Evolutionary conservation across 2,113 vertebrate species (phyloP).

Genomic region (Tyto alba): DNA sequence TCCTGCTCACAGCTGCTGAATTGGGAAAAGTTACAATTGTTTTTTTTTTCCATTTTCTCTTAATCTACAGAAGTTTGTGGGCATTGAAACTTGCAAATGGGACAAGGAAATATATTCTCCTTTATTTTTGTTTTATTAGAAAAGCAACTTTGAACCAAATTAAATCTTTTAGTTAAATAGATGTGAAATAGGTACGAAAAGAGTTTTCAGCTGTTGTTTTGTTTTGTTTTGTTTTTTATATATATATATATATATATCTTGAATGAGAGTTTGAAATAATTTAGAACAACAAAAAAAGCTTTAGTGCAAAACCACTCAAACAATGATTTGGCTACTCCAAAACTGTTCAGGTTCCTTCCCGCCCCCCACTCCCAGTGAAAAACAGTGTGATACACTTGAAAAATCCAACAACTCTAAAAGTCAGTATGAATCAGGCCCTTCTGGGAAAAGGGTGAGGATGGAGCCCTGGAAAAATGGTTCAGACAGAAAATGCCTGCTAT

Average conservation of each 20-base stretch:
- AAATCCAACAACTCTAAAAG: not conserved
- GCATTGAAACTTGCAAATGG: not conserved
- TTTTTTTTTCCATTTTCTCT: not conserved
- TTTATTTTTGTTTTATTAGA: not conserved
- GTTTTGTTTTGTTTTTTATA: too few relatives aligned
- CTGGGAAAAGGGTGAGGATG: not conserved
- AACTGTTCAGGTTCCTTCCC: not conserved
- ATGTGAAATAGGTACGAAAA: accelerated
- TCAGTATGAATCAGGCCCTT: not conserved
- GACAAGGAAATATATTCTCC: not conserved
- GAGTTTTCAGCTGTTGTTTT: too few relatives aligned
- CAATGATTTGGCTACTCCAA: not conserved
- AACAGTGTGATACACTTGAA: not conserved
- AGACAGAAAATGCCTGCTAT: not conserved
- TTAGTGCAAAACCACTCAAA: not conserved
- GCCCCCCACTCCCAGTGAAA: not conserved
- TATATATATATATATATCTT: too few relatives aligned
- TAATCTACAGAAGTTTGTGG: accelerated
- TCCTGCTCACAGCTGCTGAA: not conserved
- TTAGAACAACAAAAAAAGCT: not conserved
- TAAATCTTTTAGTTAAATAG: not conserved
- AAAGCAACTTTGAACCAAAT: not conserved
- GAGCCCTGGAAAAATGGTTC: not conserved
- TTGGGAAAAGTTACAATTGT: accelerated
- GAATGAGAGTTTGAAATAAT: not conserved